Conservation (phyloP, 2,113 vertebrate genomes). For the Semnornis frantzii region DNA sequence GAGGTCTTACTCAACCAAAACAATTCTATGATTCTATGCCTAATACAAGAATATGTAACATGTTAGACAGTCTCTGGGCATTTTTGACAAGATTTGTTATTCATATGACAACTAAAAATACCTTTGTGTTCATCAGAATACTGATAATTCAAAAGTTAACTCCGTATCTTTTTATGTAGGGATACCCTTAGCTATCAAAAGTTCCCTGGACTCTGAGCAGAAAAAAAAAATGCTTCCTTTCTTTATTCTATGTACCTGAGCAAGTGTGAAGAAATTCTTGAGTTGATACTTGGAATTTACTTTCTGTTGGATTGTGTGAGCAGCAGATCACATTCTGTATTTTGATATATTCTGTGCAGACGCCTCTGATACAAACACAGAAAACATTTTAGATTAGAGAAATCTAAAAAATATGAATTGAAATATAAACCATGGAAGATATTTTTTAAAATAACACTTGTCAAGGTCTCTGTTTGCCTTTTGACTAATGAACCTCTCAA, state of each 20-base stretch:
- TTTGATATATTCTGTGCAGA: neutral
- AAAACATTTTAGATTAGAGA: neutral
- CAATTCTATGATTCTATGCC: too few species aligned
- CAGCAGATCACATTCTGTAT: neutral
- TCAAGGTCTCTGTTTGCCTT: neutral
- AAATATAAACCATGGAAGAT: neutral
- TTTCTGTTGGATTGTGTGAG: neutral
- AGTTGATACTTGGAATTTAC: neutral
- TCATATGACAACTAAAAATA: neutral
- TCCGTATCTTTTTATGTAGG: fast-evolving
- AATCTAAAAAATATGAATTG: neutral
- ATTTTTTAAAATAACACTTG: neutral
- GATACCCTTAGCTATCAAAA: neutral
- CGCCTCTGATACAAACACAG: neutral
- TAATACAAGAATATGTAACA: neutral
- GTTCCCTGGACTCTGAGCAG: neutral
- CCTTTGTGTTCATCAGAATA: neutral
- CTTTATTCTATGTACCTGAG: neutral
- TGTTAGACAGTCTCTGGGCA: neutral
- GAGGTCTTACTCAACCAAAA: too few species aligned
- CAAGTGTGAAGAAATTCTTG: neutral
- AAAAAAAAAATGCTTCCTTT: neutral
- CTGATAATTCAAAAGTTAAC: neutral
- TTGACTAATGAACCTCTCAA: neutral
- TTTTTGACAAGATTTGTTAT: neutral